phyloP scores from a whole-genome alignment of 2,797 vertebrate genomes.

The Gorsachius magnificus region DNA sequence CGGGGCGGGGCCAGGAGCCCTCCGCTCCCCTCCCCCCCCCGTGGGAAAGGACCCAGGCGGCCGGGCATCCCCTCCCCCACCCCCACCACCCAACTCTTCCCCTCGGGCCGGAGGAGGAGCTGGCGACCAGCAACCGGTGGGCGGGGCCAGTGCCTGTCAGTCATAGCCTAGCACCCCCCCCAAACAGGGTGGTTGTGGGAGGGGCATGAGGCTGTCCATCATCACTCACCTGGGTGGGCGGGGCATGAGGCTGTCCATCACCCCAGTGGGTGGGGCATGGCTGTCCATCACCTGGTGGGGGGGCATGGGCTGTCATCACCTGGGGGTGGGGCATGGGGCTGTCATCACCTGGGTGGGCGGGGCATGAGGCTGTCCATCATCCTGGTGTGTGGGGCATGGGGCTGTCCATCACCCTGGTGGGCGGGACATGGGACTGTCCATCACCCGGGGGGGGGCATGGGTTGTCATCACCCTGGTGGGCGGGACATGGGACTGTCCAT shows the following conservation, averaged over 20 bases:
- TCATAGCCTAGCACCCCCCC: background rate
- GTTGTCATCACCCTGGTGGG: background rate
- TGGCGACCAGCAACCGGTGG: background rate
- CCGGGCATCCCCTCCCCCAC: background rate
- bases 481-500: background rate
- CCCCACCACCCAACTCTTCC: too few relatives aligned
- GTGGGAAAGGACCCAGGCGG: background rate
- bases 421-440: fast-evolving
- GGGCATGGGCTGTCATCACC: too few relatives aligned
- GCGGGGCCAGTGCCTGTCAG: fast-evolving
- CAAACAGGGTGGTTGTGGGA: too few relatives aligned
- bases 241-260: background rate
- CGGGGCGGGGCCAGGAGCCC: background rate
- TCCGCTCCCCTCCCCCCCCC: background rate
- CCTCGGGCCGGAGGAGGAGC: background rate
- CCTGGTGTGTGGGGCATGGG: too few relatives aligned
- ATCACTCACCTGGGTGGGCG: fast-evolving
- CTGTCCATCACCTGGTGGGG: background rate
- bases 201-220: background rate
- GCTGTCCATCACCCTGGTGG: background rate
- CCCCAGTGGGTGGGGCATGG: too few relatives aligned
- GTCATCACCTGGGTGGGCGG: background rate
- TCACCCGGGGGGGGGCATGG: background rate
- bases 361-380: background rate
- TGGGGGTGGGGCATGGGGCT: too few relatives aligned